Conservation (phyloP, 2,797 vertebrate genomes). For the Xerus rutilus region DNA sequence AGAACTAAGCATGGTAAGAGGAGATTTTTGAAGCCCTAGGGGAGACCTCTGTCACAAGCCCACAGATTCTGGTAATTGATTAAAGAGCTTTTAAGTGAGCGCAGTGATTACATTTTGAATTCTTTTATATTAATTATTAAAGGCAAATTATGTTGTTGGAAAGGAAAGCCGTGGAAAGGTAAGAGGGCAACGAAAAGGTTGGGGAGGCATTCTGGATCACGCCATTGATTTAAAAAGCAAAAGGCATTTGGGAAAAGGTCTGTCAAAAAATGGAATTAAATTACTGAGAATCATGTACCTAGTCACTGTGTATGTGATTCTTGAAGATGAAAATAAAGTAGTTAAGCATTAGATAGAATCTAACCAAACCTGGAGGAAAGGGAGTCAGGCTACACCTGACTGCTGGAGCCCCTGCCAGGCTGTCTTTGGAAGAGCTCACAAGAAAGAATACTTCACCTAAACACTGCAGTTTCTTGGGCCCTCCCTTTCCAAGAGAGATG, state of each 20-base stretch:
- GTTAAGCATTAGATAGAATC: neutral
- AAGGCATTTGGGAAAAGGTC: constrained; percentile 18
- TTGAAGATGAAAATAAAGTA: constrained; percentile 1
- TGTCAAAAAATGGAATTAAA: constrained; percentile 60
- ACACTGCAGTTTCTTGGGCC: neutral
- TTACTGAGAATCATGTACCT: neutral
- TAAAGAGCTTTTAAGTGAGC: constrained; percentile 59
- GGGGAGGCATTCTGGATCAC: constrained; percentile 54
- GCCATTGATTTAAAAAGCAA: constrained; percentile 66
- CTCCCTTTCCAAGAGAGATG: neutral
- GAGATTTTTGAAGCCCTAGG: neutral
- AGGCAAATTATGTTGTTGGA: constrained; percentile 74
- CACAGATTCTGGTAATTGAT: constrained; percentile 61
- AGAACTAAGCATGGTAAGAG: neutral
- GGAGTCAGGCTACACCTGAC: neutral
- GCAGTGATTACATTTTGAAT: constrained; percentile 73
- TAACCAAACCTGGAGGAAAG: neutral
- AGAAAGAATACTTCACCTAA: neutral
- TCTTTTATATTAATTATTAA: constrained; percentile 82
- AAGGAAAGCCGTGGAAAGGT: constrained; percentile 60
- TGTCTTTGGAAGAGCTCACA: neutral
- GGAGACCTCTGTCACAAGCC: constrained; percentile 43
- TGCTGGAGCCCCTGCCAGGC: neutral
- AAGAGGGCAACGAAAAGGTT: constrained; percentile 60
- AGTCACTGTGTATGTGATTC: neutral